Evolutionary conservation across 2,113 vertebrate genomes (phyloP).

Genomic region (Tiliqua scincoides): DNA sequence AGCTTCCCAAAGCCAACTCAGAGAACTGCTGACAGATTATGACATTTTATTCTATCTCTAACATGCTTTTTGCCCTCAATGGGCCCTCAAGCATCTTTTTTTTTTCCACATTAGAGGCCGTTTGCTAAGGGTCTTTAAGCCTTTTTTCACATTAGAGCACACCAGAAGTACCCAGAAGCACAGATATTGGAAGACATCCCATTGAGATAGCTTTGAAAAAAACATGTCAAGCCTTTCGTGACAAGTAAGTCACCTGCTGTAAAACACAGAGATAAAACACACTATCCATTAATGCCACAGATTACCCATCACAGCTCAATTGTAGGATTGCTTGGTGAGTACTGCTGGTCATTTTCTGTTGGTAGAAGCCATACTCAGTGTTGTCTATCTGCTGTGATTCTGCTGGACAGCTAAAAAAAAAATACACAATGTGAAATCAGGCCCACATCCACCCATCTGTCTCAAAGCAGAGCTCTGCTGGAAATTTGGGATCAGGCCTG

Average conservation of each 20-base stretch:
- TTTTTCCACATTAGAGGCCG: not conserved
- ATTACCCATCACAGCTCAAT: not conserved
- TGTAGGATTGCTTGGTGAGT: not conserved
- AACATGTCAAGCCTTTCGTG: slow-evolving; percentile 13
- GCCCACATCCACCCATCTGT: too few species aligned
- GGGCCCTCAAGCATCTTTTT: not conserved
- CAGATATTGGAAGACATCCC: not conserved
- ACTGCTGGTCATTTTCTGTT: not conserved
- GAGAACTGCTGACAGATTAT: not conserved
- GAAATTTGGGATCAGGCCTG: too few species aligned
- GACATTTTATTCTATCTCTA: not conserved
- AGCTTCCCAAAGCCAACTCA: not conserved
- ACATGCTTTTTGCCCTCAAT: not conserved
- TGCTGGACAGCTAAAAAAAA: too few species aligned
- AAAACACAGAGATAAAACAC: slow-evolving; percentile 2
- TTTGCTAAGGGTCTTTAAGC: not conserved
- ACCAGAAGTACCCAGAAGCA: not conserved
- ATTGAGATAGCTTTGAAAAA: slow-evolving; percentile 48
- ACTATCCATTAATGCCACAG: not conserved
- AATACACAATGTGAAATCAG: too few species aligned
- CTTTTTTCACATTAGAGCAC: not conserved
- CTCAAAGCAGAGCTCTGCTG: too few species aligned
- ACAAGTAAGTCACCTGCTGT: not conserved
- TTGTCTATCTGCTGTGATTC: too few species aligned
- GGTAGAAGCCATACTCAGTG: not conserved